Evolutionary conservation across 2,797 vertebrate species (phyloP), one percentile per base, ranked within the genome.

Genomic region (Dipus sagitta): DNA sequence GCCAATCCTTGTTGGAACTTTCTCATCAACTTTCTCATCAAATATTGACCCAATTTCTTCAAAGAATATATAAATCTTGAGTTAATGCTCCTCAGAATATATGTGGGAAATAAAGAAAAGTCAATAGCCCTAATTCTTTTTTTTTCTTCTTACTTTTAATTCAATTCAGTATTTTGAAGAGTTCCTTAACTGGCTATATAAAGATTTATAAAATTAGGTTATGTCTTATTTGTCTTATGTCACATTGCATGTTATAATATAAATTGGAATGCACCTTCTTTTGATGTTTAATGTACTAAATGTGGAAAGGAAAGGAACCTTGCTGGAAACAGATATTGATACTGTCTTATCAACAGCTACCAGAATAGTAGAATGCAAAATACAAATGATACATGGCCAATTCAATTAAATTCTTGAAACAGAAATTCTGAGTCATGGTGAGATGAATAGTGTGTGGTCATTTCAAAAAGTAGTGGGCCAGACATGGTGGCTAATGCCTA

Each of bases 361-460:
- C 47, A 90, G 68, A 79, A 92, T 82, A 82, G 47, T 83, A 92
- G 67, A 74, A 93, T 60, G 18, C 52, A 30, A 94, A 70, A 70
- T 7, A 12, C 21, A 86, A 88, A 34, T 24, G 42, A 79, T 26
- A 32, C 95, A 94, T 90, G 64, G 3, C 34, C 78, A 90, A 60
- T 74, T 85, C 47, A 47, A 47, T 47, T 47, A 47, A 47, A 47
- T 47, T 47, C 8, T 47, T 47, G 47, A 47, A 47, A 47, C 9
- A 7, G 2, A 47, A 47, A 47, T 47, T 47, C 47, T 47, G 47
- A 47, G 47, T 47, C 47, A 47, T 47, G 47, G 9, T 47, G 47
- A 7, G 6, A 47, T 47, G 47, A 47, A 47, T 11, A 47, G 47
- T 10, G 9, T 47, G 7, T 47, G 47, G 12, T 17, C 34, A n/a